Evolutionary conservation across 2,797 vertebrate genomes (phyloP).

Genomic region (Bradypodion ventrale): DNA sequence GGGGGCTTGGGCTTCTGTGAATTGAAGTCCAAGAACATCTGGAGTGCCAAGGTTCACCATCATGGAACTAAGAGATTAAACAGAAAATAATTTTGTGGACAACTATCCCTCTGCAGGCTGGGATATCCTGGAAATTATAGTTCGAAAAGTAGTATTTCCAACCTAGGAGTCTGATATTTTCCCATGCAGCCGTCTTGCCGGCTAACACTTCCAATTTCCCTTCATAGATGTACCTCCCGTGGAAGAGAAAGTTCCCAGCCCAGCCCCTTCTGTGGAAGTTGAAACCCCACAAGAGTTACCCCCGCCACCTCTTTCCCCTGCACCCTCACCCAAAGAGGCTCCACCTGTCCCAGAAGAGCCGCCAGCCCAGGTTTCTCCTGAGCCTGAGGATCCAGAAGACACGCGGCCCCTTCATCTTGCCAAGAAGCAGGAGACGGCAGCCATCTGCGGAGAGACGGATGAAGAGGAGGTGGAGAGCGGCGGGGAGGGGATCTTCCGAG

Average conservation of each 20-base stretch:
- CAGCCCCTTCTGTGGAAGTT: constrained; percentile 45
- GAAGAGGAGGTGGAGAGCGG: constrained; percentile 90
- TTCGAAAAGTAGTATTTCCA: neutral
- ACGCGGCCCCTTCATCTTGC: constrained; percentile 88
- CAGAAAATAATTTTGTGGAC: too few relatives aligned
- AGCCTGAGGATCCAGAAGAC: constrained; percentile 82
- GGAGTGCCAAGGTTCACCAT: too few relatives aligned
- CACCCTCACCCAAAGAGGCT: constrained; percentile 57
- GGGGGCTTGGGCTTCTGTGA: too few relatives aligned
- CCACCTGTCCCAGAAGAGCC: constrained; percentile 59
- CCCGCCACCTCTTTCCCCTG: constrained; percentile 56
- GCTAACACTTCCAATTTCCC: neutral
- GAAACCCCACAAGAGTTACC: constrained; percentile 40
- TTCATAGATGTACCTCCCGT: constrained; percentile 19
- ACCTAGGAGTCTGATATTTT: too few relatives aligned
- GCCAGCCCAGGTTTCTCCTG: constrained; percentile 68
- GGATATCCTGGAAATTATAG: neutral
- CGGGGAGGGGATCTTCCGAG: constrained; percentile 92
- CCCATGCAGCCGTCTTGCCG: neutral
- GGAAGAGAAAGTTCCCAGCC: constrained; percentile 56
- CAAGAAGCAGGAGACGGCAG: constrained; percentile 89
- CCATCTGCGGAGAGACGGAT: constrained; percentile 87
- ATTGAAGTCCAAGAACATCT: too few relatives aligned
- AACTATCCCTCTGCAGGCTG: too few relatives aligned
- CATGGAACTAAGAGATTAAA: too few relatives aligned